These are phyloP conservation scores for Drosophila ironensis DNA, from an alignment of 1,140 invertebrate species.

Conservation along the genomic window DNA sequence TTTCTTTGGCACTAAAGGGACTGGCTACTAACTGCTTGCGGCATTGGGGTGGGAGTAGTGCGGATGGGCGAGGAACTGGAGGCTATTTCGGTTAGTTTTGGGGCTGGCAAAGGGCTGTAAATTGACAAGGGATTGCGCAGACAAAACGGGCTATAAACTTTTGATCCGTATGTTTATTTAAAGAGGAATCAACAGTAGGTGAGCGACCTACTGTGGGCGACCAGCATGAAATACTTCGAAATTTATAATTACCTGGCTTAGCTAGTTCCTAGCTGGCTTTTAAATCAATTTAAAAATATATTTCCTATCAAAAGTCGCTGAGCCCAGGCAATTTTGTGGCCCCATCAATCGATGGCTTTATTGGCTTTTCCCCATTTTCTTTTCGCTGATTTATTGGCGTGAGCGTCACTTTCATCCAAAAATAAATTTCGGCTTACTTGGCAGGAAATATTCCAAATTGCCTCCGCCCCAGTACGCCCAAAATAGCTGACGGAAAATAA, in stretches of 20 bases:
- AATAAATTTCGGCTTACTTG: conserved; percentile 11
- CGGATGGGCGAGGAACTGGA: conserved; percentile 2
- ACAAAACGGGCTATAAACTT: background rate
- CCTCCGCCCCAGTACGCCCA: background rate
- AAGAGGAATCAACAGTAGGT: background rate
- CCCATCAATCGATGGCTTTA: conserved; percentile 17
- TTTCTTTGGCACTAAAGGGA: conserved; percentile 11
- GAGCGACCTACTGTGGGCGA: too few relatives aligned
- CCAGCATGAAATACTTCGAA: too few relatives aligned
- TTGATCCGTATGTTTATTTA: background rate
- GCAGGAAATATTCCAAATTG: conserved; percentile 20
- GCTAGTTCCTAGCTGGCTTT: too few relatives aligned
- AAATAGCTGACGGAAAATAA: conserved; percentile 16
- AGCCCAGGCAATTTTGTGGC: too few relatives aligned
- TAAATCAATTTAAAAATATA: too few relatives aligned
- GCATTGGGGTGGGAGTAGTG: too few relatives aligned
- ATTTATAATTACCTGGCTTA: too few relatives aligned
- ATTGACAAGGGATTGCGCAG: too few relatives aligned
- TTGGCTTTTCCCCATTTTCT: background rate
- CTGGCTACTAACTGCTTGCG: background rate
- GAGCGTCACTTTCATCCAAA: conserved; percentile 1
- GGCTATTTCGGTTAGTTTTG: background rate
- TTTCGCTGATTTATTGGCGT: conserved; percentile 24
- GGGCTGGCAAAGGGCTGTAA: background rate
- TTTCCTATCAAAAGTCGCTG: too few relatives aligned